Percentiles rank a stretch among this genome's conserved stretches.
Evolutionary conservation across 1,140 invertebrate genomes (phyloP).

Genomic region (Nautilus pompilius): DNA sequence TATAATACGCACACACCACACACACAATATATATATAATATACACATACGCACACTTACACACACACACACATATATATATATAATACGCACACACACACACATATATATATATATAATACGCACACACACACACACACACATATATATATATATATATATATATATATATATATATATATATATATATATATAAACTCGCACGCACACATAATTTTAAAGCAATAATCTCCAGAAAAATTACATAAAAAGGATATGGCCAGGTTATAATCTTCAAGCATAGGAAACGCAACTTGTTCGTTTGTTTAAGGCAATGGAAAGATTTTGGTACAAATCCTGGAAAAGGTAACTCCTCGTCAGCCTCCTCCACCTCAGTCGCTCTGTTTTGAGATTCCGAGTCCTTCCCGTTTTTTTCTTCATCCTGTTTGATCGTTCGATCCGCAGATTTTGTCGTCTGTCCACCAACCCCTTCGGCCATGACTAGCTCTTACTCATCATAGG

Average conservation of each 20-base stretch:
- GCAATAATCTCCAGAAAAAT: not conserved
- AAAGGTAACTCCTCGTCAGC: conserved; percentile 69
- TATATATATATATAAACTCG: not conserved
- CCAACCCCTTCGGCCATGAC: not conserved
- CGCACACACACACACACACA: not conserved
- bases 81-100: not conserved
- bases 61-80: not conserved
- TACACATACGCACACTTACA: not conserved
- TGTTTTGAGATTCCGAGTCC: not conserved
- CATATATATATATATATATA: conserved; percentile 2
- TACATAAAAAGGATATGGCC: conserved; percentile 94
- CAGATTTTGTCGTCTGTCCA: not conserved
- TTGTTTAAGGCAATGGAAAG: conserved; percentile 80
- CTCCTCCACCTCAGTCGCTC: not conserved
- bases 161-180: not conserved
- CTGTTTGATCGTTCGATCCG: not conserved
- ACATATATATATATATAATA: conserved; percentile 1
- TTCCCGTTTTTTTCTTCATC: not conserved
- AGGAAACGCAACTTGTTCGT: conserved; percentile 79
- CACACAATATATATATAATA: not conserved
- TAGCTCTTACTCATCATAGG: no score
- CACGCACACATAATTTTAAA: not conserved
- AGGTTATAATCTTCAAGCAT: conserved; percentile 92
- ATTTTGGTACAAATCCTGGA: conserved; percentile 76
- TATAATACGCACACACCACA: not conserved